Evolutionary conservation across 2,888 invertebrate species (phyloP), one percentile per base, ranked within the genome.

Genomic region (Dolichomitus sp.): DNA sequence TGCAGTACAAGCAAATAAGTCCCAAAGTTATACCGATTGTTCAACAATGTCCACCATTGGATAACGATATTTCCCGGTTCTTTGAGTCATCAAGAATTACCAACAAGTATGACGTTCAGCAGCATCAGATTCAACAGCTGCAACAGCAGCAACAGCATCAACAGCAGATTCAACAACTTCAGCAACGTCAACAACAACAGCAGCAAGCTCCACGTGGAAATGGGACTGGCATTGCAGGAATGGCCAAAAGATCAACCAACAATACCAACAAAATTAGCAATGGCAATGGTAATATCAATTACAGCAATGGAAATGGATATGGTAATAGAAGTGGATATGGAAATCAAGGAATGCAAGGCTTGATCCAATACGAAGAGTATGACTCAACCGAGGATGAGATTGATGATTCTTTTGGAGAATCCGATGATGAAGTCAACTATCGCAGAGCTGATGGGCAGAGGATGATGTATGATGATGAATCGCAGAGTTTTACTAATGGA

Each of bases 1-100:
- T 95, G 89, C 94, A 94, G 76, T 94, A 95, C 86, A 95, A 95
- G 85, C 94, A 95, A 85, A 93, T 94, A 57, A 91, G 93, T 72
- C 90, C 91, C 0, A 92, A 89, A 81, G 81, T 88, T 40, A 88
- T 89, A 73, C 90, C 92, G 37, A 88, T 89, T 4, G 79, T 88
- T 6, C 91, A 91, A 40, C 90, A 91, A 17, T 89, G 88, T 57
- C 86, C 90, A 0, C 86, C 90, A 0, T 40, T 90, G 2, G 90
- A 92, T 37, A 92, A 88, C 68, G 92, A 93, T 48, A 87, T 93
- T 57, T 91, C 93, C 2, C 89, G 93, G 37, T 93, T 91, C 74
- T 93, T 93, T 78, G 90, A 93, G 76, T 87, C 90, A 0, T 88
- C 88, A 19, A 86, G 74, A 23, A 75, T 78, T 50, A 73, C 81